Base-by-base conservation (phyloP, 2,797 vertebrate genomes). In the Poeciliopsis turneri region DNA sequence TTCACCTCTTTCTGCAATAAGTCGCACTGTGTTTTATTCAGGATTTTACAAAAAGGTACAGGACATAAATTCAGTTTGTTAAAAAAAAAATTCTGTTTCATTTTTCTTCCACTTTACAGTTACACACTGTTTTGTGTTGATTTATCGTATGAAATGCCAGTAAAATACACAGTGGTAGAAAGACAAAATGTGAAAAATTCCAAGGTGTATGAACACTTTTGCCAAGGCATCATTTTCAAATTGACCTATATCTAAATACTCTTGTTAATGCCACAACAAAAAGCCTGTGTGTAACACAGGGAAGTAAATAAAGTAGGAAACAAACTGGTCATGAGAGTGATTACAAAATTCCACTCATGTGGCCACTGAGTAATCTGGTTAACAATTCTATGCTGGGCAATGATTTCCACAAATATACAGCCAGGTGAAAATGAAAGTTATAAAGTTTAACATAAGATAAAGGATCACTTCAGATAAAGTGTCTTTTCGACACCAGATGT, bases 331-430 rank as follows among this genome's bases (percentile, higher is more conserved):
- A 47, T 45, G 69, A 76, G 43, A 55, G 66, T 2, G 57, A 78
- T 90, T 91, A 81, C 47, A 43, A 71, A 89, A 90, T 36, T 78
- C 49, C 72, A 59, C 39, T 51, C 74, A 78, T 78, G 79, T 86
- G 85, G 68, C 59, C 7, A 20, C 41, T 28, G 16, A 87, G 28
- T 90, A 90, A 93, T 92, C 85, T 83, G 81, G 64, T 90, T 73
- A 89, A 87, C 55, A 82, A 71, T 80, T 75, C 74, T 71, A 74
- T n/a, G 13, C 76, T 59, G 30, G 71, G 30, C 88, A 84, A 88
- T 82, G 81, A 74, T 75, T 76, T 78, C 73, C 79, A 12, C 28
- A 18, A 51, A 78, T 76, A 68, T 1, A 2, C 49, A 16, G 25
- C 16, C 28, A n/a, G 41, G 41, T 45, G 25, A 43, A 49, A 47